Evolutionary conservation across 2,888 invertebrate species (phyloP), one percentile per base, ranked within the genome.

Genomic region (Lasiommata megera): DNA sequence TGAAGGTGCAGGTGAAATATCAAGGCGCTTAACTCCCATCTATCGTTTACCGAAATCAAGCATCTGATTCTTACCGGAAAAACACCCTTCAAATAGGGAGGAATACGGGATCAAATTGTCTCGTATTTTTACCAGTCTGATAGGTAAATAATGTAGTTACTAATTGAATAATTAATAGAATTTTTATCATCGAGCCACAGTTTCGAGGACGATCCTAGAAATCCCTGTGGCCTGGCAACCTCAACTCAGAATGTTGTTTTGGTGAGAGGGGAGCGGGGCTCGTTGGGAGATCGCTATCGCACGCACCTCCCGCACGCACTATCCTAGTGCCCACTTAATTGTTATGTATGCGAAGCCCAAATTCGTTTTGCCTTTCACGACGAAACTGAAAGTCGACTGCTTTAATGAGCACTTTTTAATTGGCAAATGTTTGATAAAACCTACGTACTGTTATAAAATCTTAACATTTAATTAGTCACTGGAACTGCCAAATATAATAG

Each of bases 301-400:
- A 88, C 88, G 88, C 86, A 88, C 88, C 83, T 83, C 82, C 75
- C 83, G 87, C 89, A 88, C 89, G 89, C 90, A 89, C 89, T 88
- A 83, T 88, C 88, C 88, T 81, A 79, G 86, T 82, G 84, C 82
- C 88, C 86, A 82, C 82, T 86, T 88, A 85, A 87, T 88, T 87
- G 86, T 84, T 87, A 79, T 80, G 77, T 82, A 77, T 76, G 80
- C 77, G 77, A 58, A 60, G 44, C 58, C 58, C 53, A 43, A 48
- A 56, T 61, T 57, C 40, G 36, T 58, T 58, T 48, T 57, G 47
- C 58, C 50, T 43, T 54, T 56, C 54, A 47, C 48, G 54, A 51
- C 9, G 44, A 55, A 59, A 54, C 48, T 54, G 57, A 60, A 60
- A 57, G 51, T 56, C 48, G 18, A 8, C 40, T 48, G 47, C 18